Base-by-base conservation (phyloP, 2,888 invertebrate genomes). In the Drosophila monieri region DNA sequence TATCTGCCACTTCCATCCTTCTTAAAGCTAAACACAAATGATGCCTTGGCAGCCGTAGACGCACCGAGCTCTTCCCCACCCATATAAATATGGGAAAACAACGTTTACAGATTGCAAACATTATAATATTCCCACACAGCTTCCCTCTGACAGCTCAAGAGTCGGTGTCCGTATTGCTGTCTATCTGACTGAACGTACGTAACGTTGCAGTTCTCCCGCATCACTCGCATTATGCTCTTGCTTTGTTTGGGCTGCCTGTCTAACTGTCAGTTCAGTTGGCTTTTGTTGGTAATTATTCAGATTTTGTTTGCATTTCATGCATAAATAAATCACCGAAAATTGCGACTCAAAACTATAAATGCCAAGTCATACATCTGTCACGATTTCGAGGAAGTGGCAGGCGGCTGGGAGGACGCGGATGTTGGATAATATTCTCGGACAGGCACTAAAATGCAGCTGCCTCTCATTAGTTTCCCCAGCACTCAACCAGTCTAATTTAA, bases 251-350 rank as follows among this genome's bases (percentile, higher is more conserved):
- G 15, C 54, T 56, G 55, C 64, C 72, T 41, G 73, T 72, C 39
- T 25, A 56, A 27, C 64, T 62, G 72, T 71, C 71, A 70, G 67
- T 47, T 55, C 41, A 32, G 71, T 55, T 60, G 48, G 69, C 67
- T 60, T 66, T 87, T 81, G 88, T 76, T 81, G 77, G 72, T 85
- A 85, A 85, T 87, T 81, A 85, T 81, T 73, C 74, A 69, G 68
- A 87, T 84, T 84, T 79, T 77, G 86, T 73, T 77, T 77, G 69
- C 77, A 78, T 76, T 85, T 87, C 70, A 55, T 81, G 79, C 79
- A 79, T 85, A 81, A 81, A 81, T 79, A 81, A 81, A 72, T 79
- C 59, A 64, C 46, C 51, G 62, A 81, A 81, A 85, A 81, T 81
- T 81, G 69, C 77, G 52, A 73, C 73, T 67, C 64, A 62, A 59